These are phyloP conservation scores for Halictus quadricinctus DNA, from an alignment of 2,888 invertebrate species.

Conservation along the genomic window DNA sequence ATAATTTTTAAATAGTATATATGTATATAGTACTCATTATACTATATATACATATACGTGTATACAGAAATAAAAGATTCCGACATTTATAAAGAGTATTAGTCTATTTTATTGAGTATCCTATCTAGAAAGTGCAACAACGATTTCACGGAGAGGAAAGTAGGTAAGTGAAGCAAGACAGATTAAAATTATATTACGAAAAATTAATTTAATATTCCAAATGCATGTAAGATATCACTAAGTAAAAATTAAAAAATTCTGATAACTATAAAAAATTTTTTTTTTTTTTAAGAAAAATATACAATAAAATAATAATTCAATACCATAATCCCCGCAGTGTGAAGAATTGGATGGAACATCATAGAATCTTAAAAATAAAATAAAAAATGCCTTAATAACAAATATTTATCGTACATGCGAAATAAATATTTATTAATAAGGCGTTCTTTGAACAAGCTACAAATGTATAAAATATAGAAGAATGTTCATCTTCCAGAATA, in stretches of 20 bases:
- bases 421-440: not conserved
- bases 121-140: not conserved
- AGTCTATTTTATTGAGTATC: constrained; percentile 21
- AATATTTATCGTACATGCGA: not conserved
- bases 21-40: constrained; percentile 14
- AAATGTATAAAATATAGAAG: not conserved
- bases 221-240: not conserved
- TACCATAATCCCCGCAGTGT: not conserved
- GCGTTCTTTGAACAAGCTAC: not conserved
- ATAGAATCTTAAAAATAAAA: not conserved
- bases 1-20: constrained; percentile 22
- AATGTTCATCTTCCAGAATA: not conserved
- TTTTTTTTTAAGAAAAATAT: not conserved
- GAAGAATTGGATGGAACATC: not conserved
- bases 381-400: not conserved
- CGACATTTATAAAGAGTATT: constrained; percentile 67
- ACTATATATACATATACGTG: constrained; percentile 13
- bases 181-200: not conserved
- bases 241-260: not conserved
- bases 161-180: not conserved
- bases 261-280: not conserved
- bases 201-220: not conserved
- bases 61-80: constrained; percentile 59
- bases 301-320: not conserved
- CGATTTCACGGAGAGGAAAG: not conserved